phyloP scores from a whole-genome alignment of 2,888 invertebrate genomes.

The Noctua janthina region DNA sequence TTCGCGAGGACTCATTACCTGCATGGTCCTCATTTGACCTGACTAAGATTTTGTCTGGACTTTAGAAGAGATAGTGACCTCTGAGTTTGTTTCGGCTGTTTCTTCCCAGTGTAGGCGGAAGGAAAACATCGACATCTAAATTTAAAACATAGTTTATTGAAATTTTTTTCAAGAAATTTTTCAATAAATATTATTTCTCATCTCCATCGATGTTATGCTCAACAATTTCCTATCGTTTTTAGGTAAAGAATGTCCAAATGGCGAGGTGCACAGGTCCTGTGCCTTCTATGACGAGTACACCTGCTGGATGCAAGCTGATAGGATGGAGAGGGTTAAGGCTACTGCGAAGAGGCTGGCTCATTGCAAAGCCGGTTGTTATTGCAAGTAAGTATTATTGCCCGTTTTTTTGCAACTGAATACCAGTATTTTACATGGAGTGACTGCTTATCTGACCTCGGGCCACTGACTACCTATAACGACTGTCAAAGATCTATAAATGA shows the following conservation, averaged over 20 bases:
- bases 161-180: too few species aligned
- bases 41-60: background rate
- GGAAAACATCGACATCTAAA: too few species aligned
- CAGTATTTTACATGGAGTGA: too few species aligned
- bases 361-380: slow-evolving; percentile 82
- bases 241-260: slow-evolving; percentile 79
- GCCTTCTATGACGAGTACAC: slow-evolving; percentile 79
- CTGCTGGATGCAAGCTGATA: slow-evolving; percentile 76
- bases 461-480: too few species aligned
- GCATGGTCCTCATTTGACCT: background rate
- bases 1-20: background rate
- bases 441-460: too few species aligned
- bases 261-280: slow-evolving; percentile 81
- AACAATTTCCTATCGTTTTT: slow-evolving; percentile 21
- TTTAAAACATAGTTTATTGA: too few species aligned
- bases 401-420: background rate
- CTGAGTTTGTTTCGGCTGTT: too few species aligned
- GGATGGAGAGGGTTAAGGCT: slow-evolving; percentile 69
- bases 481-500: too few species aligned
- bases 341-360: slow-evolving; percentile 72
- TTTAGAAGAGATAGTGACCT: background rate
- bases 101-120: too few species aligned
- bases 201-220: too few species aligned
- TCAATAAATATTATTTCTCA: too few species aligned
- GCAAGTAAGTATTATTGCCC: slow-evolving; percentile 75